A percentile compares a stretch with the other conserved stretches of the same genome.
Evolutionary conservation across 1,140 invertebrate genomes (phyloP).

Genomic region (Drosophila athabasca): DNA sequence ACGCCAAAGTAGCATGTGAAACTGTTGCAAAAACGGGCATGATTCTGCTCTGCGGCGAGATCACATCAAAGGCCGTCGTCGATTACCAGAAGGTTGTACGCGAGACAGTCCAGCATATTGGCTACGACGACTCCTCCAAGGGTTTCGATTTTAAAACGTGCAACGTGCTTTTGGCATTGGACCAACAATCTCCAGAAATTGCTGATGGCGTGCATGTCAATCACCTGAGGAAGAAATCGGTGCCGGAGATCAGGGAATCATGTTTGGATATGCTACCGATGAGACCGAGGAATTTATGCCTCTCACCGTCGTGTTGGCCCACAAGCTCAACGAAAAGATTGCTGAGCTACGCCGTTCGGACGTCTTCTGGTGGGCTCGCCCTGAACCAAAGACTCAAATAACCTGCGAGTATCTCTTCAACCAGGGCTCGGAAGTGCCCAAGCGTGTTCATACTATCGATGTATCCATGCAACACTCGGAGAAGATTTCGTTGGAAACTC

Average conservation of each 20-base stretch:
- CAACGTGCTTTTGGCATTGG: conserved; percentile 97
- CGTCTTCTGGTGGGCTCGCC: conserved; percentile 97
- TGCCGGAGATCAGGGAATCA: conserved; percentile 98
- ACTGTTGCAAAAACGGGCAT: conserved; percentile 94
- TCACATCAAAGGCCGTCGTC: conserved; percentile 95
- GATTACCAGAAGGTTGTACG: conserved; percentile 98
- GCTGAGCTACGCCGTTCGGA: conserved; percentile 95
- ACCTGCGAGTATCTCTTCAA: conserved; percentile 94
- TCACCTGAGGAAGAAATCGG: conserved; percentile 98
- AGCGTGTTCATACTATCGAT: conserved; percentile 98
- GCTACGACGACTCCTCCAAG: conserved; percentile 98
- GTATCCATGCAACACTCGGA: conserved; percentile 98
- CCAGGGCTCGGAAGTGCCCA: conserved; percentile 94
- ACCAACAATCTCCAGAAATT: conserved; percentile 99
- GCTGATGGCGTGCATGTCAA: conserved; percentile 98
- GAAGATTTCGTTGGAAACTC: conserved; percentile 93
- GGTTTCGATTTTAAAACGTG: conserved; percentile 99
- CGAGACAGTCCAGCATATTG: conserved; percentile 98
- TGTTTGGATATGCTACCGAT: conserved; percentile 98
- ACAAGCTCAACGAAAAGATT: conserved; percentile 96
- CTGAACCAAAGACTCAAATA: conserved; percentile 99
- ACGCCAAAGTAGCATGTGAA: conserved; percentile 99
- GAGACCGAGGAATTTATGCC: conserved; percentile 99
- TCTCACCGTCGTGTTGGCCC: conserved; percentile 96
- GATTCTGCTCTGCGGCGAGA: conserved; percentile 93